Evolutionary conservation across 2,888 invertebrate genomes (phyloP).

Genomic region (Hyalella azteca): DNA sequence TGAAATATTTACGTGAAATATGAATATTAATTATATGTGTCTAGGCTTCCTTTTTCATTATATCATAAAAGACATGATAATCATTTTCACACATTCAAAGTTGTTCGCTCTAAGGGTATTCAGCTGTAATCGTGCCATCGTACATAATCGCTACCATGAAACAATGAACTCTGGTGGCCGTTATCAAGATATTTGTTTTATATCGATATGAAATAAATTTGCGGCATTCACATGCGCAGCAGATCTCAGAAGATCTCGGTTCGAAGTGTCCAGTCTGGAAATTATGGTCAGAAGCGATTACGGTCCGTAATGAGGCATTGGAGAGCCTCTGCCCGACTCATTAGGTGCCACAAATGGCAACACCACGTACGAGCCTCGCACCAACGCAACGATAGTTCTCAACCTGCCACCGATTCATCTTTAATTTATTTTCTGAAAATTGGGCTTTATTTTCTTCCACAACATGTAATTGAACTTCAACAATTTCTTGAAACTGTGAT

Average conservation of each 20-base stretch:
- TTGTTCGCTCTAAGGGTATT: too few species aligned
- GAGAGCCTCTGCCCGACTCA: neutral
- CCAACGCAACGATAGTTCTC: neutral
- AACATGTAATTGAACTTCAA: too few species aligned
- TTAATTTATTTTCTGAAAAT: too few species aligned
- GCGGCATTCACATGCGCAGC: neutral
- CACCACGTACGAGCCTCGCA: neutral
- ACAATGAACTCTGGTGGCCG: too few species aligned
- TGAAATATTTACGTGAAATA: neutral
- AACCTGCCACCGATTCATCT: too few species aligned
- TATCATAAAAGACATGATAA: neutral
- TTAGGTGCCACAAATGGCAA: neutral
- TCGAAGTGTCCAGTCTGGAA: neutral
- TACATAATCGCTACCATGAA: too few species aligned
- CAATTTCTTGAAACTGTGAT: too few species aligned
- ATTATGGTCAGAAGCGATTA: conserved; percentile 10
- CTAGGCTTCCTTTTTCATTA: neutral
- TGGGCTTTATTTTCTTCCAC: neutral
- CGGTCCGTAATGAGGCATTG: neutral
- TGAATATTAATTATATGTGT: neutral
- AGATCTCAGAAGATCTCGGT: neutral
- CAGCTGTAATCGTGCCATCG: too few species aligned
- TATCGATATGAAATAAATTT: too few species aligned
- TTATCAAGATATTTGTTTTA: too few species aligned
- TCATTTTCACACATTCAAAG: neutral